Evolutionary conservation across 2,797 vertebrate genomes (phyloP).

Genomic region (Syngnathus acus): DNA sequence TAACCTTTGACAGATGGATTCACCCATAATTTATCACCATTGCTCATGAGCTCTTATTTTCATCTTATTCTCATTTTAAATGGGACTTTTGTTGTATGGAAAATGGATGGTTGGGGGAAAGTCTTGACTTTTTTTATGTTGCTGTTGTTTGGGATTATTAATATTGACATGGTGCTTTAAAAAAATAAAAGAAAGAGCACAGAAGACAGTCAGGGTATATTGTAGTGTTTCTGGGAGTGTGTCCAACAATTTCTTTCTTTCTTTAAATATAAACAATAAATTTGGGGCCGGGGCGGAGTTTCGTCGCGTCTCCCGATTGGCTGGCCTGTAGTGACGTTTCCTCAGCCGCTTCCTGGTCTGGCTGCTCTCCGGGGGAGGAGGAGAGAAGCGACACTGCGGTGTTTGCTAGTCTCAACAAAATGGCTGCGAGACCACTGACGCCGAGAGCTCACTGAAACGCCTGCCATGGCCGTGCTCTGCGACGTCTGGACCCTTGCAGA

Average conservation of each 20-base stretch:
- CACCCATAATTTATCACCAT: too few relatives aligned
- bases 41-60: too few relatives aligned
- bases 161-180: not conserved
- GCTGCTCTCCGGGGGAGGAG: constrained; percentile 55
- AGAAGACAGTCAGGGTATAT: not conserved
- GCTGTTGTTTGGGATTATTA: not conserved
- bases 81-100: not conserved
- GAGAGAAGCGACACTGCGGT: constrained; percentile 55
- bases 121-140: not conserved
- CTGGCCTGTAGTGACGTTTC: constrained; percentile 59
- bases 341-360: constrained; percentile 57
- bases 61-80: not conserved
- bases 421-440: constrained; percentile 71
- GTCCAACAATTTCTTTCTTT: not conserved
- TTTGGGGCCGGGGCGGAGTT: constrained; percentile 35
- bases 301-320: constrained; percentile 19
- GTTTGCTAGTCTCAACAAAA: constrained; percentile 77
- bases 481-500: constrained; percentile 61
- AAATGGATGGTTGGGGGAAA: not conserved
- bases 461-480: constrained; percentile 63
- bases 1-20: too few relatives aligned
- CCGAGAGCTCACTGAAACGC: constrained; percentile 64
- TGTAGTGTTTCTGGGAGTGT: not conserved
- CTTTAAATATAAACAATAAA: not conserved
- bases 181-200: not conserved